A percentile compares a stretch with the other conserved stretches of the same genome.
phyloP scores from a whole-genome alignment of 2,888 invertebrate species.

The Drosophila mimica region DNA sequence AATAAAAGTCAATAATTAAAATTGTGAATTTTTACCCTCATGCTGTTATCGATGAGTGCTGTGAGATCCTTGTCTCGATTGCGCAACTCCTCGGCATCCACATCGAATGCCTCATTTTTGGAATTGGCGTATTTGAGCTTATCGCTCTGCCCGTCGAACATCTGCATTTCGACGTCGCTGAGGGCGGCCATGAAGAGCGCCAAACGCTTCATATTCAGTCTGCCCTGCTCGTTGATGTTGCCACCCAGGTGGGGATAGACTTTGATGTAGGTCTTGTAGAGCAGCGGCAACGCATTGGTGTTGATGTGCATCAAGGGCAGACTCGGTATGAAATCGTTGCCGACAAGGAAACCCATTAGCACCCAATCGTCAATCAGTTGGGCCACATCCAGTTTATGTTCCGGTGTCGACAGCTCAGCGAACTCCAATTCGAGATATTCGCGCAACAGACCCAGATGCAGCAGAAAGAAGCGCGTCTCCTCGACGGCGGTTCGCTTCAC shows the following conservation, averaged over 20 bases:
- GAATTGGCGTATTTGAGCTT: conserved; percentile 93
- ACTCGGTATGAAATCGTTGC: conserved; percentile 99
- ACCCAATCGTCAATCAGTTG: conserved; percentile 99
- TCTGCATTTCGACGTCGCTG: conserved; percentile 90
- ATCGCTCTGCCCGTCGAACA: conserved; percentile 91
- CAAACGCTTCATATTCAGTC: conserved; percentile 92
- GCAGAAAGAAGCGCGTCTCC: conserved; percentile 95
- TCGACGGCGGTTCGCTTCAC: conserved; percentile 91
- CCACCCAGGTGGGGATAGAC: conserved; percentile 94
- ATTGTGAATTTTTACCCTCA: conserved; percentile 62
- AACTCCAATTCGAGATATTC: conserved; percentile 98
- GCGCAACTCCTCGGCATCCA: conserved; percentile 75
- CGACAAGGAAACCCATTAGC: conserved; percentile 97
- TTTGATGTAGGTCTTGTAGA: conserved; percentile 95
- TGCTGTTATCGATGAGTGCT: conserved; percentile 79
- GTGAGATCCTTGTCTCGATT: conserved; percentile 69
- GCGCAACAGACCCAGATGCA: conserved; percentile 95
- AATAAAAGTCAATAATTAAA: too few species aligned
- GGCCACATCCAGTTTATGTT: conserved; percentile 93
- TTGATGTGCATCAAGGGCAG: conserved; percentile 97
- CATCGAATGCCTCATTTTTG: conserved; percentile 86
- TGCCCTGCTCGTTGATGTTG: conserved; percentile 97
- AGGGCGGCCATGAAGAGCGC: conserved; percentile 93
- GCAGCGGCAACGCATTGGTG: conserved; percentile 93
- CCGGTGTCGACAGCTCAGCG: conserved; percentile 87